Percentiles rank a stretch among this genome's conserved stretches.
Evolutionary conservation across 2,888 invertebrate species (phyloP).

Genomic region (Incurvaria masculella): DNA sequence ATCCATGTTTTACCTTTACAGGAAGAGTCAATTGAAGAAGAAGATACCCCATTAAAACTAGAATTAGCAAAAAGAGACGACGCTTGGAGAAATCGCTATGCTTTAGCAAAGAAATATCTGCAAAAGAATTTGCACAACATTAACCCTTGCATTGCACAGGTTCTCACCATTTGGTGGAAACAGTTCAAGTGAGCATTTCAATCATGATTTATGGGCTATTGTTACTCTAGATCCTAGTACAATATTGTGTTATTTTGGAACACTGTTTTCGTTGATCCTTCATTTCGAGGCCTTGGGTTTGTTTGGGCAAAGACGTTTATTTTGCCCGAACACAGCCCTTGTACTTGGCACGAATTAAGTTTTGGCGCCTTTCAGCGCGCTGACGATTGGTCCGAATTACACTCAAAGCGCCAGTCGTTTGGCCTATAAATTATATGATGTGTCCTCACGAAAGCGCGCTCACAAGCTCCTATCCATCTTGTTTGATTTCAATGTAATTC

Average conservation of each 20-base stretch:
- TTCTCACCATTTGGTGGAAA: conserved; percentile 77
- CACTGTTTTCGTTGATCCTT: neutral
- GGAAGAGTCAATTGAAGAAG: conserved; percentile 48
- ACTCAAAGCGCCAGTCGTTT: too few relatives aligned
- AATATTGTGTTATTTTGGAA: neutral
- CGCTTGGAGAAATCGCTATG: conserved; percentile 61
- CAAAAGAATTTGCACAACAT: conserved; percentile 66
- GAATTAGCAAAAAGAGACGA: conserved; percentile 62
- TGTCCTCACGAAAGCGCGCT: too few relatives aligned
- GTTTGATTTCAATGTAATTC: too few relatives aligned
- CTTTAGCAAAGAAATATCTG: conserved; percentile 30
- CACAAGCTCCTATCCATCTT: too few relatives aligned
- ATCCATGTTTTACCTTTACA: conserved; percentile 18
- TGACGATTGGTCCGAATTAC: too few relatives aligned
- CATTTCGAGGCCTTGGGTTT: neutral
- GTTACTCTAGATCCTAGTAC: neutral
- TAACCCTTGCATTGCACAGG: conserved; percentile 77
- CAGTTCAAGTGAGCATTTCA: conserved; percentile 60
- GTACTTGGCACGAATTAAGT: too few relatives aligned
- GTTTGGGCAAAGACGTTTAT: too few relatives aligned
- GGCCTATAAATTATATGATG: too few relatives aligned
- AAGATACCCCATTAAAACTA: conserved; percentile 51
- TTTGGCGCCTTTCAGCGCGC: too few relatives aligned
- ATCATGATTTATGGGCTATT: too few relatives aligned
- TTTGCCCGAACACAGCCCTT: too few relatives aligned